A percentile compares a stretch with the other conserved stretches of the same genome.
phyloP scores from a whole-genome alignment of 1,140 invertebrate genomes.

The Drosophila sp. region DNA sequence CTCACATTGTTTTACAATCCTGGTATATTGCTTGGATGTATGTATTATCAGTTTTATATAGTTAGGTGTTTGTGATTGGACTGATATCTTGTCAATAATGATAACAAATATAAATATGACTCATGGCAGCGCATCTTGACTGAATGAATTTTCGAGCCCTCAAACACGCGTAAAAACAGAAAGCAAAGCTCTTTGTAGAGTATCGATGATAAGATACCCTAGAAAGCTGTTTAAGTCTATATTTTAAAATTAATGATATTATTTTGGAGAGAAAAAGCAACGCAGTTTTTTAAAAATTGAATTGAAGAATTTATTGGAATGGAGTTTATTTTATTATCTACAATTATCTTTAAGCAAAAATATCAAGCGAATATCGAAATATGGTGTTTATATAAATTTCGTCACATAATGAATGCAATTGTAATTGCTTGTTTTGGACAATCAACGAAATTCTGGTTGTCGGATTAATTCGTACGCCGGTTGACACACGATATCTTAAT shows the following conservation, averaged over 20 bases:
- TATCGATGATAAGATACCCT: too few relatives aligned
- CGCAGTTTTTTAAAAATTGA: too few relatives aligned
- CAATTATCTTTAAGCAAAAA: too few relatives aligned
- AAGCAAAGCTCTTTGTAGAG: neutral
- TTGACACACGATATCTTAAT: constrained; percentile 38
- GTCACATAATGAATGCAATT: constrained; percentile 16
- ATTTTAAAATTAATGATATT: too few relatives aligned
- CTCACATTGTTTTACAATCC: neutral
- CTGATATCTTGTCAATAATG: constrained; percentile 18
- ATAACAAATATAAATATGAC: constrained; percentile 30
- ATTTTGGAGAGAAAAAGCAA: too few relatives aligned
- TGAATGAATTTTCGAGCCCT: neutral
- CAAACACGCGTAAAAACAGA: neutral
- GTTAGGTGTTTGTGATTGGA: constrained; percentile 12
- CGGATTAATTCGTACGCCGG: constrained; percentile 12
- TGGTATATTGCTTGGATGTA: neutral
- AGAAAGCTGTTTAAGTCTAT: too few relatives aligned
- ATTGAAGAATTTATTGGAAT: too few relatives aligned
- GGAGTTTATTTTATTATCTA: too few relatives aligned
- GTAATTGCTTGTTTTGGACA: constrained; percentile 9
- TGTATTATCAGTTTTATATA: constrained; percentile 14
- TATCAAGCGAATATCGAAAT: too few relatives aligned
- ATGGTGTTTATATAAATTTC: too few relatives aligned
- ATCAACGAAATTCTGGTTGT: constrained; percentile 22
- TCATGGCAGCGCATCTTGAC: constrained; percentile 18